Base-by-base conservation (phyloP, 2,797 vertebrate genomes). In the Furcifer pardalis region DNA sequence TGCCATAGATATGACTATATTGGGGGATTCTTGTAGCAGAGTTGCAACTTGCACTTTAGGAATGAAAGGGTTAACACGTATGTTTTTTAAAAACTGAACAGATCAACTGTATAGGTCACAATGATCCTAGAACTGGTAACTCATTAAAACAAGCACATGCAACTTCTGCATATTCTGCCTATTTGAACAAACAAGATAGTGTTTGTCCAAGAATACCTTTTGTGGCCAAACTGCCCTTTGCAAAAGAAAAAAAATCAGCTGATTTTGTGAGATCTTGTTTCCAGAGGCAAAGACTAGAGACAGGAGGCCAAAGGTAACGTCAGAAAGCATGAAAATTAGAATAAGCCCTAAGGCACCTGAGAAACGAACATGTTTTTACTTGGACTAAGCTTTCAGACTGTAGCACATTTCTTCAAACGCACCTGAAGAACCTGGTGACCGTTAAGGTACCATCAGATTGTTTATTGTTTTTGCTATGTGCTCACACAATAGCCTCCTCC, bases 121-220 rank as follows among this genome's bases (percentile, higher is more conserved):
- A 56, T 49, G 76, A 27, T 62, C 49, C 56, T 35, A 23, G 30
- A 72, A 23, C n/a, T 84, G 42, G 76, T 78, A 71, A 84, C 56
- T 62, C 52, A 84, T 79, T 84, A 79, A 72, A n/a, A 79, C n/a
- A 23, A 49, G 32, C 72, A 42, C 37, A 9, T 17, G 63, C n/a
- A 84, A 37, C 35, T 37, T 17, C 35, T 73, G 75, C 46, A 32
- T 62, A 63, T 73, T 79, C 76, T 72, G 68, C 37, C 27, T 62
- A 27, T 71, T 71, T 78, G 82, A 62, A 78, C 65, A 46, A 78
- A 69, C 1, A 49, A 63, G 25, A 37, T 19, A 17, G 17, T 79
- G 40, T 62, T 73, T 72, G 77, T 32, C n/a, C 68, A 49, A 21
- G 15, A n/a, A 46, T 71, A n/a, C 63, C 17, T 56, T 49, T 62